Conservation (phyloP, 1,140 invertebrate species). For the Calephelis virginiensis region DNA sequence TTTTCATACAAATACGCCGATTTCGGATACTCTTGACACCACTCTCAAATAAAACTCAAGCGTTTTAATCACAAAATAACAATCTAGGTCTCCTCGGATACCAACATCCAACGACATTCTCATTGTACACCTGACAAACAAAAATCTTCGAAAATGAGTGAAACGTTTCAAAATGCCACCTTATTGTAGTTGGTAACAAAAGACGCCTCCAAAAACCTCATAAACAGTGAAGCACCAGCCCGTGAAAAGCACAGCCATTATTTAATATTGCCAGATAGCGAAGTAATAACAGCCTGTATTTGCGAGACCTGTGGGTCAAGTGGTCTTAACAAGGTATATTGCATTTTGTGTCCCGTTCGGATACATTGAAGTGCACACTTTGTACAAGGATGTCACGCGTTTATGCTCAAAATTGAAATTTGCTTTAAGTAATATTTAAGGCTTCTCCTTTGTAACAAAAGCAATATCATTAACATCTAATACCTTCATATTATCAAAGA, state of each 20-base stretch:
- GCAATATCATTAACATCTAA: too few relatives aligned
- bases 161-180: background rate
- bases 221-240: constrained; percentile 10
- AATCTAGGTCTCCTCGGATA: too few relatives aligned
- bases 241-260: constrained; percentile 25
- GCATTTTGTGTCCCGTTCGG: constrained; percentile 53
- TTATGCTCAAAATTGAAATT: background rate
- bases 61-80: too few relatives aligned
- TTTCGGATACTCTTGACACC: too few relatives aligned
- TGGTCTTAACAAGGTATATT: constrained; percentile 71
- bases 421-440: background rate
- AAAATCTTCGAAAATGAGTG: too few relatives aligned
- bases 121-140: too few relatives aligned
- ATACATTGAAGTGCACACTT: constrained; percentile 32
- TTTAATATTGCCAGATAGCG: constrained; percentile 26
- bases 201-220: background rate
- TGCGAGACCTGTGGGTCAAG: constrained; percentile 53
- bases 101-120: too few relatives aligned
- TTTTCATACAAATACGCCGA: too few relatives aligned
- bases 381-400: constrained; percentile 15
- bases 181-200: background rate
- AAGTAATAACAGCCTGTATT: constrained; percentile 59
- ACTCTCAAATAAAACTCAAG: too few relatives aligned
- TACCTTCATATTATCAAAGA: too few relatives aligned
- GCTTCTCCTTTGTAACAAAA: too few relatives aligned